These are phyloP conservation scores for Platorchestia sp. DNA, from an alignment of 1,140 invertebrate genomes.

Conservation along the genomic window DNA sequence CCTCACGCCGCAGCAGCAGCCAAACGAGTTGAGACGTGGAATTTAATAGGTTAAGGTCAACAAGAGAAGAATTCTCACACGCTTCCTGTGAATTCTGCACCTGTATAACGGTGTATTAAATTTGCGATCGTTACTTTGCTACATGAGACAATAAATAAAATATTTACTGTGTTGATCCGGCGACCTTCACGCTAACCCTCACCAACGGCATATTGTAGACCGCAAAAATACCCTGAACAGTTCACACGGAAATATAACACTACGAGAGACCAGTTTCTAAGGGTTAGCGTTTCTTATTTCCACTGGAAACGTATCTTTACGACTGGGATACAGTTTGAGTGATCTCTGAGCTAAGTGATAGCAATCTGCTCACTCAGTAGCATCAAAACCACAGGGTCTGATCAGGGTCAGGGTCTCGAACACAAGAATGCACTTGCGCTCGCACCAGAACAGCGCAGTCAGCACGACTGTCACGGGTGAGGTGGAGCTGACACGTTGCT, in stretches of 20 bases:
- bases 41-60: conserved; percentile 2
- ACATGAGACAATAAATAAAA: background rate
- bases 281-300: background rate
- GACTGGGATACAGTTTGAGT: background rate
- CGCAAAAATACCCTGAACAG: background rate
- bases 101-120: background rate
- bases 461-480: too few species aligned
- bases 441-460: background rate
- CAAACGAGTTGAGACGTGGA: background rate
- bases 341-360: background rate
- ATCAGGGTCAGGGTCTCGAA: background rate
- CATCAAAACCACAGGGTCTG: background rate
- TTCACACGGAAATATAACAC: background rate
- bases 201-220: background rate
- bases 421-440: background rate
- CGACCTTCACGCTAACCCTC: background rate
- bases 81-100: background rate
- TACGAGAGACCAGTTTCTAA: background rate
- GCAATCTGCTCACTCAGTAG: background rate
- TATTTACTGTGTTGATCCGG: background rate
- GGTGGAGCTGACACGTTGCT: too few species aligned
- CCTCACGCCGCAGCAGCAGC: background rate
- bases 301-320: background rate
- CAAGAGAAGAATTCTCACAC: background rate
- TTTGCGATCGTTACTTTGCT: background rate